Conservation (phyloP, 2,113 vertebrate genomes). For the Axis porcinus region DNA sequence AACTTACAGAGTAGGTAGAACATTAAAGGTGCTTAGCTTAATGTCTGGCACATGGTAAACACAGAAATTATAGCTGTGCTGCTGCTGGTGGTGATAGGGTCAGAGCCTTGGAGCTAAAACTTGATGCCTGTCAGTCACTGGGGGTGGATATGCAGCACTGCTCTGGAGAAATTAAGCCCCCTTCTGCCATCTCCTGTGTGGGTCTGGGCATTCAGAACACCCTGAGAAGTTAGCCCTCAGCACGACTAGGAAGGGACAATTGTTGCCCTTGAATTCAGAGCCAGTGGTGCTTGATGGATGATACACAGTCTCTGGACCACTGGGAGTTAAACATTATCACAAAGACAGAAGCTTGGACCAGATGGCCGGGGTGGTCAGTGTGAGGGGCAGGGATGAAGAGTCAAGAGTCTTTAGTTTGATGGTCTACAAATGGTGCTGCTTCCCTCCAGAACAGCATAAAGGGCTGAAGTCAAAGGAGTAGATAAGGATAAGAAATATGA, state of each 20-base stretch:
- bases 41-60: background rate
- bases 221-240: background rate
- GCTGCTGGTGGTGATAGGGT: background rate
- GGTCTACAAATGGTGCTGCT: background rate
- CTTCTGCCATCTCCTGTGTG: background rate
- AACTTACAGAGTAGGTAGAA: background rate
- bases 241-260: background rate
- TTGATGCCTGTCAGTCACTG: background rate
- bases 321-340: background rate
- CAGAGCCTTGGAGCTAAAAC: background rate
- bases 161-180: background rate
- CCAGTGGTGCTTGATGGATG: background rate
- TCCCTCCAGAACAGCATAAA: background rate
- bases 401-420: background rate
- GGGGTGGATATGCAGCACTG: background rate
- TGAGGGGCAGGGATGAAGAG: background rate
- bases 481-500: background rate
- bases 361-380: background rate
- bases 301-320: background rate
- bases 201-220: background rate
- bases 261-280: background rate
- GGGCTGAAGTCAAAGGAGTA: background rate
- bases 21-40: background rate
- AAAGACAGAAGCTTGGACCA: background rate
- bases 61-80: background rate